phyloP scores from a whole-genome alignment of 2,888 invertebrate genomes.

The Caenorhabditis angaria region DNA sequence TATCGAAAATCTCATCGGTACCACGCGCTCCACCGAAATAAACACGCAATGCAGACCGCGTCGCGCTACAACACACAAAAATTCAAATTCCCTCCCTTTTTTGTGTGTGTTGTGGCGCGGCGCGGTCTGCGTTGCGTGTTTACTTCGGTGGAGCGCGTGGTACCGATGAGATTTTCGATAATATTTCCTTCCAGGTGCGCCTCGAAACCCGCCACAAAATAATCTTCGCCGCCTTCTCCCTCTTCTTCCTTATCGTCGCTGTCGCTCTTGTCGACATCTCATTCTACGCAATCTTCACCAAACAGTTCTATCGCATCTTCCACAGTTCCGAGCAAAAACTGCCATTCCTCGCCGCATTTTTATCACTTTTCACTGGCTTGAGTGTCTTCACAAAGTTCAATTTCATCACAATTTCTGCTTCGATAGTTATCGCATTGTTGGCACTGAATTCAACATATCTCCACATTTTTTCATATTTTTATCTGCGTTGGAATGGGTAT shows the following conservation, averaged over 20 bases:
- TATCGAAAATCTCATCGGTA: too few relatives aligned
- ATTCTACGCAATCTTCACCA: conserved; percentile 32
- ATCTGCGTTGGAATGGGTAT: conserved; percentile 33
- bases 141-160: too few relatives aligned
- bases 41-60: too few relatives aligned
- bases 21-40: too few relatives aligned
- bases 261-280: conserved; percentile 27
- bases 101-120: too few relatives aligned
- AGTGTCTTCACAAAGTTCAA: conserved; percentile 27
- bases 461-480: conserved; percentile 38
- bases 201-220: conserved; percentile 23
- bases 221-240: conserved; percentile 28
- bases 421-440: conserved; percentile 30
- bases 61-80: too few relatives aligned
- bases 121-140: too few relatives aligned
- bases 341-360: conserved; percentile 32
- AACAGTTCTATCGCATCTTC: conserved; percentile 42
- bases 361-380: conserved; percentile 34
- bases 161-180: too few relatives aligned
- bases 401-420: conserved; percentile 33
- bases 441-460: conserved; percentile 35
- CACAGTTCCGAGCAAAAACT: conserved; percentile 39
- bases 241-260: conserved; percentile 30
- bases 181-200: too few relatives aligned
- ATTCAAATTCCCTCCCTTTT: too few relatives aligned